Evolutionary conservation across 2,797 vertebrate genomes (phyloP).

Genomic region (Gambelia wislizenii): DNA sequence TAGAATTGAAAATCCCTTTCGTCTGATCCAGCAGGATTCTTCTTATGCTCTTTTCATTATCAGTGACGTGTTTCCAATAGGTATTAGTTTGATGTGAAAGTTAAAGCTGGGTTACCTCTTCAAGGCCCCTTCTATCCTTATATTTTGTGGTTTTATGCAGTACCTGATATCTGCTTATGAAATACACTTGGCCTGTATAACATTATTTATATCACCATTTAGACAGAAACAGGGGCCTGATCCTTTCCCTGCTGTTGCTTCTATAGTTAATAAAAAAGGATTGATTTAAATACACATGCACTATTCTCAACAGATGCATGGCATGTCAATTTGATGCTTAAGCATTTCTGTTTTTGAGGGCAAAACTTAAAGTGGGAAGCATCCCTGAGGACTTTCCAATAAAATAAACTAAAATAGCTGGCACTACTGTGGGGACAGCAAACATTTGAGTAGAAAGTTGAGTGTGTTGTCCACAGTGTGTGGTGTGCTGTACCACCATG

Average conservation of each 20-base stretch:
- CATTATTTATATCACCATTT: background rate
- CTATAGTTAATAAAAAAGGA: background rate
- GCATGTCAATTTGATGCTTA: background rate
- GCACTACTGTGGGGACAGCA: background rate
- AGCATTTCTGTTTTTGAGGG: background rate
- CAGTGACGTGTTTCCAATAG: background rate
- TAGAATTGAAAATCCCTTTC: background rate
- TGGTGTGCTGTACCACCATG: no score
- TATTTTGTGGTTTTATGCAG: background rate
- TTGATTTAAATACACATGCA: background rate
- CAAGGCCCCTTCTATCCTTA: background rate
- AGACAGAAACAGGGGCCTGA: background rate
- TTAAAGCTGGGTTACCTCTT: background rate
- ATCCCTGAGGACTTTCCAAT: background rate
- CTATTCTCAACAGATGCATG: background rate
- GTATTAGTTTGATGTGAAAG: background rate
- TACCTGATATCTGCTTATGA: background rate
- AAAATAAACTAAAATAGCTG: constrained; percentile 16
- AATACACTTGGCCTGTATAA: background rate
- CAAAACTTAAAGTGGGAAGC: background rate
- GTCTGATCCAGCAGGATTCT: no score
- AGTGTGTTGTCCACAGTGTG: background rate
- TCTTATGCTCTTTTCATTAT: constrained; percentile 15
- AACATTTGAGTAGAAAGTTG: background rate
- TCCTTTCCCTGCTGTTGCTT: background rate